Evolutionary conservation across 2,888 invertebrate genomes (phyloP).

Genomic region (Drosophila melanosoma): DNA sequence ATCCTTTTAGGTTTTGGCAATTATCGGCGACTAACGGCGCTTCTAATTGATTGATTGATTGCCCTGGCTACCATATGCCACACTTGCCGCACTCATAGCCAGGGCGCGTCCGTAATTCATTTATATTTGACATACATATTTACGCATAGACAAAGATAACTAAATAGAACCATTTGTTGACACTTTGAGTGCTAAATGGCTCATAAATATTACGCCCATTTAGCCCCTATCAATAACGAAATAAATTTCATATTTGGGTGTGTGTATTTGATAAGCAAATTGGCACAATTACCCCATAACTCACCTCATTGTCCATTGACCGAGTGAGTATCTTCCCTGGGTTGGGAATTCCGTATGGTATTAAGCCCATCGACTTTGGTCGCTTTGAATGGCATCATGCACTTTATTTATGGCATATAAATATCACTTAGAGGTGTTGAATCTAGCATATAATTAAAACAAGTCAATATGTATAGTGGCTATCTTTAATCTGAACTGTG

Average conservation of each 20-base stretch:
- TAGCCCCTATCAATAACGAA: slow-evolving; percentile 42
- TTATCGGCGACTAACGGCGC: slow-evolving; percentile 43
- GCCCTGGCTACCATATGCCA: slow-evolving; percentile 13
- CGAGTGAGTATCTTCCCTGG: not conserved
- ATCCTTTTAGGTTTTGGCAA: slow-evolving; percentile 51
- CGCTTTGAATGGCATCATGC: slow-evolving; percentile 13
- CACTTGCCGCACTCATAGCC: slow-evolving; percentile 13
- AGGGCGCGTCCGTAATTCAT: slow-evolving; percentile 14
- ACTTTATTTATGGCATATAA: not conserved
- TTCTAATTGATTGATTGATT: slow-evolving; percentile 62
- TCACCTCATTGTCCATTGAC: not conserved
- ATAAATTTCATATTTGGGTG: slow-evolving; percentile 47
- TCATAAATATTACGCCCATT: slow-evolving; percentile 45
- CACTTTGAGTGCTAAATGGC: slow-evolving; percentile 40
- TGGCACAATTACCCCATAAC: slow-evolving; percentile 12
- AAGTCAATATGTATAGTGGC: not conserved
- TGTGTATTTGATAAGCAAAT: slow-evolving; percentile 55
- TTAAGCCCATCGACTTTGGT: slow-evolving; percentile 21
- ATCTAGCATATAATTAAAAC: not conserved
- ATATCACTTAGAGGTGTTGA: not conserved
- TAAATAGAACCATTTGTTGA: slow-evolving; percentile 27
- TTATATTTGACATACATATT: not conserved
- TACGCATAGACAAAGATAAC: not conserved
- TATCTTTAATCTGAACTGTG: not conserved
- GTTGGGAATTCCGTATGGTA: slow-evolving; percentile 20